Evolutionary conservation across 2,113 vertebrate species (phyloP).

Genomic region (Puntigrus tetrazona): DNA sequence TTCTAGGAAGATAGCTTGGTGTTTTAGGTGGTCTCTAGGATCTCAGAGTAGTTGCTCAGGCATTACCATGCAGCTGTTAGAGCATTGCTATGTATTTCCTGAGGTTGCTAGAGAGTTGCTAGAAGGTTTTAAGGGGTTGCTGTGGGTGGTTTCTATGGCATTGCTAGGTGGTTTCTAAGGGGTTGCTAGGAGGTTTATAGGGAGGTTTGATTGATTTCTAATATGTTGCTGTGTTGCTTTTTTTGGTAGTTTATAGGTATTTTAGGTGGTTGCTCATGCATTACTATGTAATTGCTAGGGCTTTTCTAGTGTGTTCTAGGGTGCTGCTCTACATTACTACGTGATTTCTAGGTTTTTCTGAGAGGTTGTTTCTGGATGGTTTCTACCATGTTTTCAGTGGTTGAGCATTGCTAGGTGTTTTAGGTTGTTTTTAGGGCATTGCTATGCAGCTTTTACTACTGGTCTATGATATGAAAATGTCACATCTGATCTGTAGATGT

Average conservation of each 20-base stretch:
- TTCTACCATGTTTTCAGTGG: not conserved
- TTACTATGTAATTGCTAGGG: not conserved
- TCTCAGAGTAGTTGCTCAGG: too few relatives aligned
- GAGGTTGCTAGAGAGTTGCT: not conserved
- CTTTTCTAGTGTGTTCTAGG: not conserved
- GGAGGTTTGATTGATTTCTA: not conserved
- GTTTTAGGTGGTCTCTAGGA: not conserved
- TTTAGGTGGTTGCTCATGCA: not conserved
- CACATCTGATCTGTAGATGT: not conserved
- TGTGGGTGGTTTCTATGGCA: too few relatives aligned
- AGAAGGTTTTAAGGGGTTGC: not conserved
- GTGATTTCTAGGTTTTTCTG: not conserved
- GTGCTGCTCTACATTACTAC: not conserved
- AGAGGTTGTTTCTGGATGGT: not conserved
- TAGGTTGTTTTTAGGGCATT: not conserved
- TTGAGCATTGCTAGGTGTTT: not conserved
- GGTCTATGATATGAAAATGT: not conserved
- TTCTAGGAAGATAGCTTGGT: not conserved
- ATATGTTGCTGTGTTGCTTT: not conserved
- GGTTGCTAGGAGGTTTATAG: not conserved
- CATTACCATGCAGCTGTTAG: too few relatives aligned
- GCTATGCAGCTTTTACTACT: not conserved
- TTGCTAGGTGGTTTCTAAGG: not conserved
- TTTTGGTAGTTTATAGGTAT: not conserved
- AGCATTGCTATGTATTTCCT: too few relatives aligned